These are phyloP conservation scores for Lamellibrachia satsuma DNA, from an alignment of 2,888 invertebrate genomes.

Conservation along the genomic window DNA sequence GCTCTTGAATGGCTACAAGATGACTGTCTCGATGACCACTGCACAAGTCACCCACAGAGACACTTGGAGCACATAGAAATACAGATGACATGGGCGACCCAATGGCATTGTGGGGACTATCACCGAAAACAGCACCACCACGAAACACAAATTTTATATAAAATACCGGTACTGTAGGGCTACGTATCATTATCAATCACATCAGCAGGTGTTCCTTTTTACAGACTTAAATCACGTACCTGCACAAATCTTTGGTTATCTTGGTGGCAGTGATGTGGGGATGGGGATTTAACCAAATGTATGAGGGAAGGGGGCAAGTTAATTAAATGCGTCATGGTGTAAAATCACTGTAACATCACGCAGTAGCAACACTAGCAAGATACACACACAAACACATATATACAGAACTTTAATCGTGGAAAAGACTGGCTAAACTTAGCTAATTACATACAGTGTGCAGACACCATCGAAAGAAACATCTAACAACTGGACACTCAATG, in stretches of 20 bases:
- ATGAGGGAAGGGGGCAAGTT: neutral
- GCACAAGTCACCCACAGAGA: neutral
- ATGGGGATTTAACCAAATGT: slow-evolving; percentile 8
- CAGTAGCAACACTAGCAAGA: slow-evolving; percentile 12
- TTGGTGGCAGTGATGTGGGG: neutral
- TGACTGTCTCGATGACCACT: neutral
- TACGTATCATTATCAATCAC: neutral
- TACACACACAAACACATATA: neutral
- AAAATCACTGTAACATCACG: slow-evolving; percentile 8
- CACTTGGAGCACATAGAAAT: neutral
- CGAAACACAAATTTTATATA: slow-evolving; percentile 1
- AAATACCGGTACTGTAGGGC: slow-evolving; percentile 3
- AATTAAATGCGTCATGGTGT: slow-evolving; percentile 17
- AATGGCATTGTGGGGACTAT: neutral
- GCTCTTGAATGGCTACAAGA: neutral
- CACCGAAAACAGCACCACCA: neutral
- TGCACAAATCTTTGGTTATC: slow-evolving; percentile 9
- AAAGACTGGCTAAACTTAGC: slow-evolving; percentile 13
- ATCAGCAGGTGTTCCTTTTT: neutral
- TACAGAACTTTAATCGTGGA: slow-evolving; percentile 13
- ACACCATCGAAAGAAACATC: neutral
- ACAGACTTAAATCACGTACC: neutral
- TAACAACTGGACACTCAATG: slow-evolving; percentile 11
- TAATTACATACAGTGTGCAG: neutral
- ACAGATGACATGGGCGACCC: neutral